phyloP scores from a whole-genome alignment of 2,113 vertebrate species.

The Motacilla tschutschensis region DNA sequence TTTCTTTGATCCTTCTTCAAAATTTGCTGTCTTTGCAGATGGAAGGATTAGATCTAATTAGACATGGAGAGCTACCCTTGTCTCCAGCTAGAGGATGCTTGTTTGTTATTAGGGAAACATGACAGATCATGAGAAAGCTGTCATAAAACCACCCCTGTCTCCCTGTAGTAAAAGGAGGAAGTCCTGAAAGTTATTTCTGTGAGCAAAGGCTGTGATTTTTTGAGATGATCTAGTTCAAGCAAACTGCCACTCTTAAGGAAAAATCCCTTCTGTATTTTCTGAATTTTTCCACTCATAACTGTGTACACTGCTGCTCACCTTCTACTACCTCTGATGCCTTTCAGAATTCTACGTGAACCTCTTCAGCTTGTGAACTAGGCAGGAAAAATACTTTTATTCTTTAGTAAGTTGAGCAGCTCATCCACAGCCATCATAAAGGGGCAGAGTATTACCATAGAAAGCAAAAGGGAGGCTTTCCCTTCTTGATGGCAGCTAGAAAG shows the following conservation, averaged over 20 bases:
- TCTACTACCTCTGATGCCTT: neutral
- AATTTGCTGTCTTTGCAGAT: neutral
- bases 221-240: neutral
- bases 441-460: neutral
- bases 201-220: neutral
- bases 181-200: neutral
- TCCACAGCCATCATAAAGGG: neutral
- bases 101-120: neutral
- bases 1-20: neutral
- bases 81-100: neutral
- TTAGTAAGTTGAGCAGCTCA: neutral
- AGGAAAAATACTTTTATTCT: neutral
- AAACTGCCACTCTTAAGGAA: neutral
- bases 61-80: neutral
- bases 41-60: neutral
- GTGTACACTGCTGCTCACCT: neutral
- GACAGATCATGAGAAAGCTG: neutral
- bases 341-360: neutral
- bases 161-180: neutral
- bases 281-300: neutral
- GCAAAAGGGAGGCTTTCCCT: neutral
- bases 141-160: neutral
- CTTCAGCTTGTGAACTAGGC: neutral
- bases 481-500: neutral
- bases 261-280: neutral